phyloP scores from a whole-genome alignment of 2,797 vertebrate species.

The Gymnocypris eckloni region DNA sequence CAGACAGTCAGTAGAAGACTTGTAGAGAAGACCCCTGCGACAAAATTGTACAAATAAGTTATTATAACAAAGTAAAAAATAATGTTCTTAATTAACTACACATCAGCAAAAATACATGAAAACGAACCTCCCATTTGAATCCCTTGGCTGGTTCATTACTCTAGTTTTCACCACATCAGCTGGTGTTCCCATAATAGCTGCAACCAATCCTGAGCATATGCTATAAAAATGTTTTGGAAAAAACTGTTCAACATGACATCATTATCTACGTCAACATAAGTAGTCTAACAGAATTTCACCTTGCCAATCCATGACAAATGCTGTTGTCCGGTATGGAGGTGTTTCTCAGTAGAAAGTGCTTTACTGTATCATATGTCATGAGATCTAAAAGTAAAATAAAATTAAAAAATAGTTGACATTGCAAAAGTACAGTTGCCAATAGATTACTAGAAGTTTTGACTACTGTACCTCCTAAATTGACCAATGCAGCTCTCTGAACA shows the following conservation, averaged over 20 bases:
- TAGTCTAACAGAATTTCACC: conserved; percentile 50
- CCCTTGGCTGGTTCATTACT: conserved; percentile 87
- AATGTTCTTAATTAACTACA: neutral
- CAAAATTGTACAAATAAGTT: neutral
- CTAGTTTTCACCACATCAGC: conserved; percentile 88
- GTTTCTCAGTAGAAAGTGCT: conserved; percentile 83
- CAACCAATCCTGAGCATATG: conserved; percentile 83
- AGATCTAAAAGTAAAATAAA: conserved; percentile 74
- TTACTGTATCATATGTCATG: conserved; percentile 85
- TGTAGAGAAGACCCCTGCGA: conserved; percentile 82
- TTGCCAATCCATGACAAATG: conserved; percentile 80
- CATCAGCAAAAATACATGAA: neutral
- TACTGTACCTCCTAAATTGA: conserved; percentile 85
- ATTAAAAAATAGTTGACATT: neutral
- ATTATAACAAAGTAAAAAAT: neutral
- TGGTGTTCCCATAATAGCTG: conserved; percentile 86
- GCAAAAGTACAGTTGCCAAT: neutral
- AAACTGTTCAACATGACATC: neutral
- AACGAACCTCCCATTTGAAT: conserved; percentile 79
- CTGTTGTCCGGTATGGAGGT: conserved; percentile 80
- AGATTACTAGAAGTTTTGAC: neutral
- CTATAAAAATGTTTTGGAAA: conserved; percentile 62
- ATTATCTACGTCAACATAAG: neutral
- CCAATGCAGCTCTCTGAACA: conserved; percentile 85
- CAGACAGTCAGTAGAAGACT: conserved; percentile 83